phyloP scores from a whole-genome alignment of 2,113 vertebrate genomes.

The Colaptes auratus region DNA sequence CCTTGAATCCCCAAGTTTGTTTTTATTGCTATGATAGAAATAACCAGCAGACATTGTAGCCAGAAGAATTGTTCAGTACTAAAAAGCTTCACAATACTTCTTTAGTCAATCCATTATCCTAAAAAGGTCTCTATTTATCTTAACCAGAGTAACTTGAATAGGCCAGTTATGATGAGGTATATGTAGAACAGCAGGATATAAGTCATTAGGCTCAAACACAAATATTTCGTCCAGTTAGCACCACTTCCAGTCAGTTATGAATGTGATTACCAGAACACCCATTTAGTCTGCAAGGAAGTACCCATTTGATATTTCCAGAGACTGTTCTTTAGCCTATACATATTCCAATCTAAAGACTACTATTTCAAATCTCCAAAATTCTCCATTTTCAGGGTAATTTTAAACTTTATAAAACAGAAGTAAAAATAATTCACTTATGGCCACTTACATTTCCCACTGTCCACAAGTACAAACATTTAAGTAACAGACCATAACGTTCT shows the following conservation, averaged over 20 bases:
- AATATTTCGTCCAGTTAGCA: background rate
- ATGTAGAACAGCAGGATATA: background rate
- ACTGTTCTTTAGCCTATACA: background rate
- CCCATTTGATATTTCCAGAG: background rate
- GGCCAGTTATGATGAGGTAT: background rate
- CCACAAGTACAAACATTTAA: background rate
- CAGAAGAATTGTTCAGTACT: background rate
- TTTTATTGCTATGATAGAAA: background rate
- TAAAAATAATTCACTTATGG: background rate
- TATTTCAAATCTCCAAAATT: background rate
- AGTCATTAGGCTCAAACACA: background rate
- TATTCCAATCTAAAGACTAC: background rate
- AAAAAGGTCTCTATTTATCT: background rate
- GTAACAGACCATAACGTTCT: background rate
- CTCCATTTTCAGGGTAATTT: background rate
- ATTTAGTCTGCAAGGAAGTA: background rate
- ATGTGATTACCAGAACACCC: background rate
- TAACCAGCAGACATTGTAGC: background rate
- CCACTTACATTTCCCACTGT: background rate
- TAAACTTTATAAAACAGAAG: background rate
- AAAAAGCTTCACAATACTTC: background rate
- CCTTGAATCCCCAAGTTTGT: background rate
- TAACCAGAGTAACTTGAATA: background rate
- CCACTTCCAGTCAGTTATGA: background rate
- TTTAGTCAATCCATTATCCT: background rate